A percentile compares a stretch with the other conserved stretches of the same genome.
phyloP scores from a whole-genome alignment of 2,888 invertebrate species.

The Panopea generosa region DNA sequence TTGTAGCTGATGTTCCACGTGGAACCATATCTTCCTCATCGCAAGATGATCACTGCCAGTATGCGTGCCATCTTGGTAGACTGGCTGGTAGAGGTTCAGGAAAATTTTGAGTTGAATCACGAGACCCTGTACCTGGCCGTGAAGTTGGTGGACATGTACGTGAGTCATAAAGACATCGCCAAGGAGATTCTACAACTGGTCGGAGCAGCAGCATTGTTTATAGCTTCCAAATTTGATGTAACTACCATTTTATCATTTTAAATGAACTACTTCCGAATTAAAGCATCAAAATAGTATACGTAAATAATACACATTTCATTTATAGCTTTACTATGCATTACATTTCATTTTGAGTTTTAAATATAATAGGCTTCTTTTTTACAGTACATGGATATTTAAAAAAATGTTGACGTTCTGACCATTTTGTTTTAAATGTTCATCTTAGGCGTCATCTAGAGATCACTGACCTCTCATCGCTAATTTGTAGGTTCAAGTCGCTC shows the following conservation, averaged over 20 bases:
- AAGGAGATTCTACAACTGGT: conserved; percentile 96
- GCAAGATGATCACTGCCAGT: conserved; percentile 92
- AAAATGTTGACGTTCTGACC: no score
- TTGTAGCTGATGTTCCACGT: conserved; percentile 89
- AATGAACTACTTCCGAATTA: neutral
- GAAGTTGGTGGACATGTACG: conserved; percentile 96
- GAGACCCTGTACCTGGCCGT: conserved; percentile 99
- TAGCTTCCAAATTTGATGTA: conserved; percentile 98
- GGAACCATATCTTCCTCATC: conserved; percentile 92
- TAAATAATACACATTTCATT: no score
- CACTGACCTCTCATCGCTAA: no score
- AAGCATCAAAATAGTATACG: no score
- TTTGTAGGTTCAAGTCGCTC: no score
- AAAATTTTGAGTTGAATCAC: conserved; percentile 96
- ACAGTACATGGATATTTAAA: no score
- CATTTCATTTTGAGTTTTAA: no score
- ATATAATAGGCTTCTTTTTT: no score
- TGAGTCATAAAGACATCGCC: conserved; percentile 88
- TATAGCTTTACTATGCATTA: no score
- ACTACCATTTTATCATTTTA: conserved; percentile 86
- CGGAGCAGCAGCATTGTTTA: conserved; percentile 96
- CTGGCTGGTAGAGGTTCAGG: conserved; percentile 99
- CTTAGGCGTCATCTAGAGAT: no score
- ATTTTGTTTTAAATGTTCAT: no score
- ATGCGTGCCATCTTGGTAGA: conserved; percentile 98